These are phyloP conservation scores for Sitobion miscanthi DNA, from an alignment of 1,140 invertebrate species.

Conservation along the genomic window DNA sequence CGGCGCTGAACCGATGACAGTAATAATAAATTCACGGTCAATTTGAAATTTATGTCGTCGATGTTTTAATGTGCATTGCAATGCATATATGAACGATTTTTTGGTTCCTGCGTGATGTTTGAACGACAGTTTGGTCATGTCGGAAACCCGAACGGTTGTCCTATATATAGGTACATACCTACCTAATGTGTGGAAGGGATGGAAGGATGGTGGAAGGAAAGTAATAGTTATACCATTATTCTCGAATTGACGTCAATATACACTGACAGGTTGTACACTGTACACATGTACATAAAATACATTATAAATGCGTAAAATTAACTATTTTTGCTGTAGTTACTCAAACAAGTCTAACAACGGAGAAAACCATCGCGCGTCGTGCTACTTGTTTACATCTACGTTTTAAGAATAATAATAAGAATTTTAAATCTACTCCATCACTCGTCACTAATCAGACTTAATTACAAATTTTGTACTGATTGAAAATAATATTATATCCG, in stretches of 20 bases:
- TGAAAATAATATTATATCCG: background rate
- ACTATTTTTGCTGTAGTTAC: background rate
- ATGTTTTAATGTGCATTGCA: background rate
- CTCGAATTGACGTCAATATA: background rate
- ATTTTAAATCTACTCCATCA: background rate
- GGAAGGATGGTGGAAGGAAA: background rate
- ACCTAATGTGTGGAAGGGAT: background rate
- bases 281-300: background rate
- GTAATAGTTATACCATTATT: background rate
- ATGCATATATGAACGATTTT: background rate
- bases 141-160: background rate
- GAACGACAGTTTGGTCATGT: background rate
- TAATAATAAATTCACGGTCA: constrained; percentile 13
- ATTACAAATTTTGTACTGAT: background rate
- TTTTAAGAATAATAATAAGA: background rate
- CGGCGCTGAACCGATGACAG: background rate
- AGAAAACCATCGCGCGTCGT: too few species aligned
- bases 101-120: background rate
- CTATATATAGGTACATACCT: background rate
- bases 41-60: constrained; percentile 20
- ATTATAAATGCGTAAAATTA: constrained; percentile 13
- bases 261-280: background rate
- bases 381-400: background rate
- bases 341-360: background rate
- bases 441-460: background rate